A percentile compares a stretch with the other conserved stretches of the same genome.
phyloP scores from a whole-genome alignment of 2,113 vertebrate species.

The Perca flavescens region DNA sequence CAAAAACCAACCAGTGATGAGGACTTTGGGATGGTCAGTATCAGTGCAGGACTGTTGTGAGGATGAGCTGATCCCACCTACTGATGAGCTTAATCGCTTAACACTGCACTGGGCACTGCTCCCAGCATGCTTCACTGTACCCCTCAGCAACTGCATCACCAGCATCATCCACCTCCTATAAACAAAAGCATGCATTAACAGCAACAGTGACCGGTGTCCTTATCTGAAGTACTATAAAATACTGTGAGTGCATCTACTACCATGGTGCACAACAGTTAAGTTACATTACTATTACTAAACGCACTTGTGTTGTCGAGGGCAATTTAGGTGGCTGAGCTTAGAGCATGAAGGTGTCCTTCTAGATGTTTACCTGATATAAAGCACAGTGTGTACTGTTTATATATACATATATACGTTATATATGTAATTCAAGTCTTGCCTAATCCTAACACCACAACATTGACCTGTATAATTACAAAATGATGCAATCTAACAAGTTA shows the following conservation, averaged over 20 bases:
- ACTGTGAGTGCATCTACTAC: not conserved
- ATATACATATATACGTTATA: too few relatives aligned
- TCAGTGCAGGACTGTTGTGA: slow-evolving; percentile 78
- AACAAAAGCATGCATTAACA: slow-evolving; percentile 1
- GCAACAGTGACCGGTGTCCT: not conserved
- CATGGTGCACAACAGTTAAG: not conserved
- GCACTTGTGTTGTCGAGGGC: not conserved
- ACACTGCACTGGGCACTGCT: not conserved
- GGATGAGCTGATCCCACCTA: slow-evolving; percentile 79
- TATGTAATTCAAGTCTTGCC: not conserved
- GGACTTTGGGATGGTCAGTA: slow-evolving; percentile 86
- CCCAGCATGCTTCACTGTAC: slow-evolving; percentile 35
- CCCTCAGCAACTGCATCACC: slow-evolving; percentile 32
- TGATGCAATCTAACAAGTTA: not conserved
- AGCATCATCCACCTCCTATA: slow-evolving; percentile 25
- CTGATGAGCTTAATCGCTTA: not conserved
- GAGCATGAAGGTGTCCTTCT: not conserved
- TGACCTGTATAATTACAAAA: not conserved
- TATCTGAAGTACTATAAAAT: not conserved
- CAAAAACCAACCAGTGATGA: slow-evolving; percentile 90
- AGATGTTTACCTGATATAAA: not conserved
- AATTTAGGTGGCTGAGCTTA: not conserved
- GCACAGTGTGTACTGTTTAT: not conserved
- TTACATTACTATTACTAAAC: not conserved
- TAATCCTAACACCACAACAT: not conserved